A percentile compares a stretch with the other conserved stretches of the same genome.
phyloP scores from a whole-genome alignment of 30 jellyfish, hydroid and myxozoan genomes.

The Turritopsis rubra region DNA sequence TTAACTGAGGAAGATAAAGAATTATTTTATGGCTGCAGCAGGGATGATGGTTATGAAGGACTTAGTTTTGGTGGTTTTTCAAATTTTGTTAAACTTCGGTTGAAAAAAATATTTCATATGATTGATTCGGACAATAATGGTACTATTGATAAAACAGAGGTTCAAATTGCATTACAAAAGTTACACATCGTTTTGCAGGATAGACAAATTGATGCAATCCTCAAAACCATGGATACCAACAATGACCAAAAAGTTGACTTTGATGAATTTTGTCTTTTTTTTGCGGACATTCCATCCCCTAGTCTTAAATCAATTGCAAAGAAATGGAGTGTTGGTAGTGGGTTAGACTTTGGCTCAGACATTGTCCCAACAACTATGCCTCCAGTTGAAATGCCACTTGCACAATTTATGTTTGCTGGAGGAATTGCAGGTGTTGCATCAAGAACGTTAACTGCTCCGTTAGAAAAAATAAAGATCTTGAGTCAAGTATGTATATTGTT shows the following conservation, averaged over 20 bases:
- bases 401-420: conserved; percentile 76
- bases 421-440: conserved; percentile 92
- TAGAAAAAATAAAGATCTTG: conserved; percentile 63
- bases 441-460: conserved; percentile 82
- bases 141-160: conserved; percentile 40
- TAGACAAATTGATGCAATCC: conserved; percentile 44
- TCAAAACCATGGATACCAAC: conserved; percentile 58
- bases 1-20: conserved; percentile 25
- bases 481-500: conserved; percentile 45
- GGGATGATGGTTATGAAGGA: conserved; percentile 21
- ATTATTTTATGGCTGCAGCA: conserved; percentile 37
- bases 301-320: conserved; percentile 41
- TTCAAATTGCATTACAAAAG: conserved; percentile 39
- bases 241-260: conserved; percentile 44
- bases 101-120: conserved; percentile 38
- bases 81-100: conserved; percentile 42
- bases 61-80: conserved; percentile 50
- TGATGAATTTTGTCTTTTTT: conserved; percentile 67
- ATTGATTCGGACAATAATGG: conserved; percentile 54
- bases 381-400: conserved; percentile 71
- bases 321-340: conserved; percentile 58
- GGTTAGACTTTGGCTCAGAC: conserved; percentile 70
- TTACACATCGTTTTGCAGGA: conserved; percentile 36
- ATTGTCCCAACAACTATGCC: conserved; percentile 72
- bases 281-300: conserved; percentile 79